Base-by-base conservation (phyloP, 1,140 invertebrate genomes). In the Bombus superbus region DNA sequence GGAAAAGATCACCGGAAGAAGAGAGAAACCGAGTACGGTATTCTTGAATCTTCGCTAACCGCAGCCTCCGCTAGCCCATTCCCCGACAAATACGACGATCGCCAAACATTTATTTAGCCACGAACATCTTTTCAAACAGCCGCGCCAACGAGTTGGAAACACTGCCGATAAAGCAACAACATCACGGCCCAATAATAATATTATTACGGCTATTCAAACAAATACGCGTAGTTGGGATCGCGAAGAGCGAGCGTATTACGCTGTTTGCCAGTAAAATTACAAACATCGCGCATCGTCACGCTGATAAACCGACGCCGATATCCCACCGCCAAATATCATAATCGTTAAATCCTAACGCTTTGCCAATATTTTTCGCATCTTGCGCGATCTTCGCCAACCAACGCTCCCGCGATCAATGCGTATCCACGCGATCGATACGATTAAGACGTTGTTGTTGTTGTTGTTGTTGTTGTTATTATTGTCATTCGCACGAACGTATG, bases 1-100 rank as follows among this genome's bases (percentile, higher is more conserved):
- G 35, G 62, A 68, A 83, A 77, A 77, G 74, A 83, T 83, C 62
- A 83, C 73, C 81, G 81, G 81, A 83, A 83, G 81, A 83, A 83
- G 81, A 68, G 81, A 83, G 74, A 83, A 78, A 53, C 81, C 62
- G 35, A 40, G 73, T 62, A 76, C 28, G 73, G 73, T 66, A 78
- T 69, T 83, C 81, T 83, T 76, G 73, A 78, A 68, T 69, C 62
- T 42, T 68, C 47, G 73, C 74, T 66, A 59, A 78, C 81, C 81
- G 47, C 81, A 68, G 64, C 81, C 81, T 57, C 81, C 40, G 28
- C 44, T 77, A 68, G 66, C 44, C 73, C 73, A 42, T 83, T 64
- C 38, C 59, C 8, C 28, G 44, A 22, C n/a, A 40, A 22, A 82
- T 35, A 66, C 73, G 11, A n/a, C 47, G 59, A 68, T 83, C 72